phyloP scores from a whole-genome alignment of 2,888 invertebrate genomes.

The Exocentrus adspersus region DNA sequence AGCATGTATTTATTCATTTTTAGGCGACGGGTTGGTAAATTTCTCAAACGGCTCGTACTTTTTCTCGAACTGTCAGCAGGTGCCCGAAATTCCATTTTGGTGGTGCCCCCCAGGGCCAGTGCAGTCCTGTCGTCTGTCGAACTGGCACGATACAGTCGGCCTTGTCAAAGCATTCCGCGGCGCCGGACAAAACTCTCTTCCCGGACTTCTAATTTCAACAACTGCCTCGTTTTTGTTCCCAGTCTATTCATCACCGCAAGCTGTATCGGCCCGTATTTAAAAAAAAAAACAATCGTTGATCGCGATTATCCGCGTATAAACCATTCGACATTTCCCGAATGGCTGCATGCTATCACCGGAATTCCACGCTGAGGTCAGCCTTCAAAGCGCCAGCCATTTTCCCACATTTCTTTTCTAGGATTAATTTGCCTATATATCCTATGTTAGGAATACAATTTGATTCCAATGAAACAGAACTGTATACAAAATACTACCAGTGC shows the following conservation, averaged over 20 bases:
- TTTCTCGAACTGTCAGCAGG: too few relatives aligned
- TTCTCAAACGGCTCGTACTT: too few relatives aligned
- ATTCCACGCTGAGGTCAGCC: slow-evolving; percentile 12
- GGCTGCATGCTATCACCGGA: slow-evolving; percentile 27
- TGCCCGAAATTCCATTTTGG: background rate
- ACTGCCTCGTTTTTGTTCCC: slow-evolving; percentile 62
- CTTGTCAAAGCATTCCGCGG: slow-evolving; percentile 59
- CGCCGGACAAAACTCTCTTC: slow-evolving; percentile 57
- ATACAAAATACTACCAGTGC: too few relatives aligned
- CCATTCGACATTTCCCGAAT: slow-evolving; percentile 35
- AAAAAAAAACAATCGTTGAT: slow-evolving; percentile 52
- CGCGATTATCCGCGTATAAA: slow-evolving; percentile 47
- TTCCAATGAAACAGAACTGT: too few relatives aligned
- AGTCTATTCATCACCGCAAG: slow-evolving; percentile 50
- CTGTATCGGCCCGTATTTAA: slow-evolving; percentile 35
- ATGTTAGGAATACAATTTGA: too few relatives aligned
- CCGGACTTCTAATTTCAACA: slow-evolving; percentile 63
- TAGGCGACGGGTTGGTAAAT: too few relatives aligned
- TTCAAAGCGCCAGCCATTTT: slow-evolving; percentile 33
- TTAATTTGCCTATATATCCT: too few relatives aligned
- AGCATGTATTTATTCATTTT: too few relatives aligned
- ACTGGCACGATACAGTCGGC: slow-evolving; percentile 52
- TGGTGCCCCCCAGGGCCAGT: background rate
- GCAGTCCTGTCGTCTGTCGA: slow-evolving; percentile 21
- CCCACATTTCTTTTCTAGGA: slow-evolving; percentile 31